Percentiles rank a stretch among this genome's conserved stretches.
These are phyloP conservation scores for Athrips mouffetella DNA, from an alignment of 2,888 invertebrate genomes.

Conservation along the genomic window DNA sequence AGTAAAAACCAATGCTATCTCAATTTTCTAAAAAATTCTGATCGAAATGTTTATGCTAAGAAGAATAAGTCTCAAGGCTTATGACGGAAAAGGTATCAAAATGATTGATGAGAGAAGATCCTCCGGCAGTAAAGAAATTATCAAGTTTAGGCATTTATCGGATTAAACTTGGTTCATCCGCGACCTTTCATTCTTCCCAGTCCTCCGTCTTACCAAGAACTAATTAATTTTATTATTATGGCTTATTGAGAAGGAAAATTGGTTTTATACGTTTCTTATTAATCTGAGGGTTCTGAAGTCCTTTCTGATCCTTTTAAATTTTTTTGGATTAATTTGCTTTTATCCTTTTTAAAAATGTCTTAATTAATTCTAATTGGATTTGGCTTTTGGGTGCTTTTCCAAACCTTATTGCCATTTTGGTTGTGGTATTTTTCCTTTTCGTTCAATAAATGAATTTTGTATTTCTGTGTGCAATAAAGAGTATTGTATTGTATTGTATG, in stretches of 20 bases:
- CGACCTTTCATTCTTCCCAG: conserved; percentile 33
- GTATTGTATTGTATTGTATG: no score
- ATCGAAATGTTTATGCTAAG: no score
- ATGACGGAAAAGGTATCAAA: conserved; percentile 37
- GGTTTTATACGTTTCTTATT: conserved; percentile 36
- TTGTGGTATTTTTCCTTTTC: no score
- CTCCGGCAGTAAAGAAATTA: conserved; percentile 40
- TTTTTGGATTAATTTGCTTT: not conserved
- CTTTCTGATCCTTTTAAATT: not conserved
- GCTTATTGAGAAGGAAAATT: conserved; percentile 41
- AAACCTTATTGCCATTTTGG: no score
- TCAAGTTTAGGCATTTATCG: conserved; percentile 51
- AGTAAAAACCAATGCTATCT: no score
- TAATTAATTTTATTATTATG: conserved; percentile 60
- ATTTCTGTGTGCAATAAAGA: no score
- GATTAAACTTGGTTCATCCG: conserved; percentile 52
- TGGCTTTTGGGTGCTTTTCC: no score
- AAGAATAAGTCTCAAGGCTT: not conserved
- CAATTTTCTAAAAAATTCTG: no score
- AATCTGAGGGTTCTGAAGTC: conserved; percentile 25
- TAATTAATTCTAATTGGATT: no score
- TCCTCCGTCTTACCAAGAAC: conserved; percentile 10
- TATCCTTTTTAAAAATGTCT: no score
- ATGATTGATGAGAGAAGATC: conserved; percentile 58
- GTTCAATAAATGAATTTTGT: no score